Percentiles rank a stretch among this genome's conserved stretches.
Evolutionary conservation across 1,140 invertebrate species (phyloP).

Genomic region (Hermatobates lingyangjiaoensis): DNA sequence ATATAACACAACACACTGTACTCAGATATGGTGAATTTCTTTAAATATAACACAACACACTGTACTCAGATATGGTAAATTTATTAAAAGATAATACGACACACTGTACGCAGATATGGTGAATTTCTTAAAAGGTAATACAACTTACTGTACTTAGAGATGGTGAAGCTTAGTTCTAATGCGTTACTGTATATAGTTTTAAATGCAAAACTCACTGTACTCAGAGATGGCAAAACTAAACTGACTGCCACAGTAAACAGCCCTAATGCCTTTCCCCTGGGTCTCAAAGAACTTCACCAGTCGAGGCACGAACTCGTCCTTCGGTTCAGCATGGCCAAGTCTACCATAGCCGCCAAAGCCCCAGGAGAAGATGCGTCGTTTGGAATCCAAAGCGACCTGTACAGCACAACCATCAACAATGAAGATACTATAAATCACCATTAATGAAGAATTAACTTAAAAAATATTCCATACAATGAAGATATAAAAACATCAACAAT

Average conservation of each 20-base stretch:
- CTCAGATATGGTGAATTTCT: too few relatives aligned
- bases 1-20: too few relatives aligned
- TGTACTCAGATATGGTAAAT: too few relatives aligned
- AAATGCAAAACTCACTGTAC: constrained; percentile 41
- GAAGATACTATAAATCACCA: neutral
- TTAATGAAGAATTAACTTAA: neutral
- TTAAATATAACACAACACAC: too few relatives aligned
- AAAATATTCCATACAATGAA: neutral
- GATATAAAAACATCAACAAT: neutral
- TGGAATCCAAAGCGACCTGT: constrained; percentile 66
- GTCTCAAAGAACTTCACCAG: constrained; percentile 76
- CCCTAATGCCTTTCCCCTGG: constrained; percentile 56
- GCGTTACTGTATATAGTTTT: too few relatives aligned
- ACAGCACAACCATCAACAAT: neutral
- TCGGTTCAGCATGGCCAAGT: constrained; percentile 75
- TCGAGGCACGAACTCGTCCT: constrained; percentile 75
- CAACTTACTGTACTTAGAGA: too few relatives aligned
- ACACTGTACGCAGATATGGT: too few relatives aligned
- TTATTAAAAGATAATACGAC: too few relatives aligned
- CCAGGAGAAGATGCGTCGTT: constrained; percentile 77
- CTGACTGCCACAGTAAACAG: constrained; percentile 64
- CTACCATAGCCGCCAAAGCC: constrained; percentile 87
- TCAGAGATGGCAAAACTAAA: constrained; percentile 70
- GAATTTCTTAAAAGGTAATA: too few relatives aligned
- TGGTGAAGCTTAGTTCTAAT: too few relatives aligned